Percentiles rank a stretch among this genome's conserved stretches.
Evolutionary conservation across 1,140 invertebrate species (phyloP).

Genomic region (Polypedilum pembai): DNA sequence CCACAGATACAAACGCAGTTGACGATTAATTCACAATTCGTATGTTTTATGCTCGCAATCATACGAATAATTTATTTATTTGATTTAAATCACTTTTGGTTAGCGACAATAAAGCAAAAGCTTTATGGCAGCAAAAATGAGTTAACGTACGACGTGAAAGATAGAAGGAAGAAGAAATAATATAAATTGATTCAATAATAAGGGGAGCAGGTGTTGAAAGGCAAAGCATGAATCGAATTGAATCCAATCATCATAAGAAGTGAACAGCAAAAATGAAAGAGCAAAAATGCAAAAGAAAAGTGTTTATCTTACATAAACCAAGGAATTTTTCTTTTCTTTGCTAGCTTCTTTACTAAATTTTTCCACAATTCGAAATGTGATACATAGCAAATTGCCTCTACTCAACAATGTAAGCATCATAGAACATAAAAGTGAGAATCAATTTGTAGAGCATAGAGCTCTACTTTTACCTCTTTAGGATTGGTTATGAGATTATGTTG

Average conservation of each 20-base stretch:
- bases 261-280: neutral
- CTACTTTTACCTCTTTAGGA: neutral
- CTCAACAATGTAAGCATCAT: neutral
- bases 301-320: neutral
- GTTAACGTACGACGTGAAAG: neutral
- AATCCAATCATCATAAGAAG: neutral
- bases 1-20: neutral
- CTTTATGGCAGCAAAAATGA: neutral
- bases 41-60: neutral
- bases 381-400: neutral
- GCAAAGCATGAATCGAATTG: slow-evolving; percentile 16
- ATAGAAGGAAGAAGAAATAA: neutral
- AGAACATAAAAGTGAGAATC: slow-evolving; percentile 19
- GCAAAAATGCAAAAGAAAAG: neutral
- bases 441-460: slow-evolving; percentile 23
- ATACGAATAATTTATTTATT: neutral
- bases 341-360: too few relatives aligned
- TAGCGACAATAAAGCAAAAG: neutral
- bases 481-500: neutral
- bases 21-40: neutral
- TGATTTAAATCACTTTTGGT: slow-evolving; percentile 6
- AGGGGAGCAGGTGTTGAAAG: neutral
- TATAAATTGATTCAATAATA: slow-evolving; percentile 20
- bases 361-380: neutral
- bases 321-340: too few relatives aligned